Conservation (phyloP, 2,113 vertebrate species). For the Laticauda laticaudata region DNA sequence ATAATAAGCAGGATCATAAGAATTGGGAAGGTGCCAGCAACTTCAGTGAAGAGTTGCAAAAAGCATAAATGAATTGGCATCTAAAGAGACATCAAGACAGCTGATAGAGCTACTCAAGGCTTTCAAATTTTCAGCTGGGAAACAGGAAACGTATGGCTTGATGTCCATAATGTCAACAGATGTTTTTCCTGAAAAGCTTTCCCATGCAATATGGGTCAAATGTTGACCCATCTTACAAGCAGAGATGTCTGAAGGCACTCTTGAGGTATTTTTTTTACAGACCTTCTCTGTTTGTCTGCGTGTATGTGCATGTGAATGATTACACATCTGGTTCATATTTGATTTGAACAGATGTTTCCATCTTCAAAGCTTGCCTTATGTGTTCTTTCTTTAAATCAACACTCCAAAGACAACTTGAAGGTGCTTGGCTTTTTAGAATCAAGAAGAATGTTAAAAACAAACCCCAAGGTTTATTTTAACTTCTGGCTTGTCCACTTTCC, state of each 20-base stretch:
- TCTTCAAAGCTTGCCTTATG: constrained; percentile 65
- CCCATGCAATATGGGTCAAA: constrained; percentile 15
- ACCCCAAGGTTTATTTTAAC: neutral
- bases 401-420: constrained; percentile 56
- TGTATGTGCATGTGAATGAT: constrained; percentile 17
- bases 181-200: constrained; percentile 9
- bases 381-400: constrained; percentile 52
- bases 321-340: constrained; percentile 77
- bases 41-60: neutral
- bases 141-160: neutral
- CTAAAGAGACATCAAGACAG: neutral
- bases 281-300: constrained; percentile 42
- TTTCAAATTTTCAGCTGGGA: neutral
- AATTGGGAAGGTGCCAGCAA: neutral
- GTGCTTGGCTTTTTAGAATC: constrained; percentile 58
- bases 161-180: neutral
- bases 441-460: neutral
- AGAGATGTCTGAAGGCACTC: constrained; percentile 41
- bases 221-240: constrained; percentile 18
- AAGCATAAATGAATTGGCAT: neutral
- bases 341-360: constrained; percentile 73
- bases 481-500: neutral
- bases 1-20: neutral
- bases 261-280: constrained; percentile 62
- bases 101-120: too few relatives aligned